A percentile compares a stretch with the other conserved stretches of the same genome.
These are phyloP conservation scores for Melanerpes aurifrons DNA, from an alignment of 2,113 vertebrate genomes.

Conservation along the genomic window DNA sequence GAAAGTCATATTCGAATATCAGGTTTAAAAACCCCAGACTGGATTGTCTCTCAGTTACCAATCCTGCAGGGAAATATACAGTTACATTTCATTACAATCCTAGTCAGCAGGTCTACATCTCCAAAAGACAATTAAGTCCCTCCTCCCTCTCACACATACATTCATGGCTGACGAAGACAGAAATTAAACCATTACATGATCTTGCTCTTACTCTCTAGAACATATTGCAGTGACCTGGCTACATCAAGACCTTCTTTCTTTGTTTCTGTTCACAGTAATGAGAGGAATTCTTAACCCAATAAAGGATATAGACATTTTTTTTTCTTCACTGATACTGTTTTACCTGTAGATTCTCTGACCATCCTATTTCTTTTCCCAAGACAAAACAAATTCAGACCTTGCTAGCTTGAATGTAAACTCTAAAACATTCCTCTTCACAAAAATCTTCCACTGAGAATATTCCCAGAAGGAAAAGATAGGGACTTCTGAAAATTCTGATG, in stretches of 20 bases:
- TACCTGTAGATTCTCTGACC: background rate
- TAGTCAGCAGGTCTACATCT: background rate
- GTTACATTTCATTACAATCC: conserved; percentile 32
- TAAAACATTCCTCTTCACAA: background rate
- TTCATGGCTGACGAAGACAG: background rate
- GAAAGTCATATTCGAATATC: conserved; percentile 47
- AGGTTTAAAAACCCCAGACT: conserved; percentile 27
- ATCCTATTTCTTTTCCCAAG: background rate
- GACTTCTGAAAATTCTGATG: background rate
- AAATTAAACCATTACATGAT: background rate
- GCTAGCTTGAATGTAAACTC: background rate
- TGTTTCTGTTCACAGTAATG: background rate
- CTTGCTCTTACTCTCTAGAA: background rate
- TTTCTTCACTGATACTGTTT: too few species aligned
- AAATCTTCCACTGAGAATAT: background rate
- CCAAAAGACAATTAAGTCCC: background rate
- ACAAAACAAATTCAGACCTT: background rate
- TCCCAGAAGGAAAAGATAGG: fast-evolving
- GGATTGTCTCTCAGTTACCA: conserved; percentile 18
- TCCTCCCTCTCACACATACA: background rate
- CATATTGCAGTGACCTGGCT: background rate
- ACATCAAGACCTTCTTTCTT: background rate
- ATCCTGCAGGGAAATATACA: conserved; percentile 13
- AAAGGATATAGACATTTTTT: background rate
- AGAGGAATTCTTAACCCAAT: background rate